A percentile compares a stretch with the other conserved stretches of the same genome.
Conservation (phyloP, 2,113 vertebrate species). For the Phaethornis superciliosus region DNA sequence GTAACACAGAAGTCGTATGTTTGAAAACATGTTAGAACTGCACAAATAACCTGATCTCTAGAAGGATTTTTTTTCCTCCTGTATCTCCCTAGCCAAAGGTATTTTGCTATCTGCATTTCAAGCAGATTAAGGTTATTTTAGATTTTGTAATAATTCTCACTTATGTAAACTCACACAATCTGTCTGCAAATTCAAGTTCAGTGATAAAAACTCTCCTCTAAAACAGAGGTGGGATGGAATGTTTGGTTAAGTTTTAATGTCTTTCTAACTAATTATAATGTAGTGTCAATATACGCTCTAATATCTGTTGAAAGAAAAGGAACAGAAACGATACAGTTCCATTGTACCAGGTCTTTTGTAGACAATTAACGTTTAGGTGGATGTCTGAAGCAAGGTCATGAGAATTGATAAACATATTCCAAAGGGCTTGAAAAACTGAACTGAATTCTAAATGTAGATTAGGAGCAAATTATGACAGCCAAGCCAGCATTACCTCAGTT, state of each 20-base stretch:
- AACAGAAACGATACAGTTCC: slow-evolving; percentile 4
- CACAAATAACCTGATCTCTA: neutral
- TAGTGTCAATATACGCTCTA: slow-evolving; percentile 36
- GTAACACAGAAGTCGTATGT: slow-evolving; percentile 16
- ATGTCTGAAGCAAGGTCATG: slow-evolving; percentile 43
- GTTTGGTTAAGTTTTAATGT: slow-evolving; percentile 56
- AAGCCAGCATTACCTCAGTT: slow-evolving; percentile 73
- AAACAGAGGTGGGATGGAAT: slow-evolving; percentile 33
- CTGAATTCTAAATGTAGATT: slow-evolving; percentile 78
- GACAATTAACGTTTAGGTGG: slow-evolving; percentile 18
- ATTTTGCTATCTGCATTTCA: slow-evolving; percentile 23
- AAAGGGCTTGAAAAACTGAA: slow-evolving; percentile 71
- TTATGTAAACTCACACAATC: slow-evolving; percentile 35
- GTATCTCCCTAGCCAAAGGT: neutral
- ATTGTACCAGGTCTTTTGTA: slow-evolving; percentile 37
- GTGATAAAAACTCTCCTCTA: slow-evolving; percentile 38
- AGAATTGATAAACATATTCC: slow-evolving; percentile 70
- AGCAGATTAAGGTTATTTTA: slow-evolving; percentile 13
- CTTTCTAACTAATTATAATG: slow-evolving; percentile 33
- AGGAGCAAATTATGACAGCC: slow-evolving; percentile 73
- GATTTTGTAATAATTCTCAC: slow-evolving; percentile 1
- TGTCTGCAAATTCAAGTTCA: slow-evolving; percentile 21
- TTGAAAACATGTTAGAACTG: slow-evolving; percentile 32
- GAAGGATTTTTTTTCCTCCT: neutral
- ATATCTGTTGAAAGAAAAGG: slow-evolving; percentile 45